A percentile compares a stretch with the other conserved stretches of the same genome.
These are phyloP conservation scores for Eilema sororculum DNA, from an alignment of 2,888 invertebrate species.

Conservation along the genomic window DNA sequence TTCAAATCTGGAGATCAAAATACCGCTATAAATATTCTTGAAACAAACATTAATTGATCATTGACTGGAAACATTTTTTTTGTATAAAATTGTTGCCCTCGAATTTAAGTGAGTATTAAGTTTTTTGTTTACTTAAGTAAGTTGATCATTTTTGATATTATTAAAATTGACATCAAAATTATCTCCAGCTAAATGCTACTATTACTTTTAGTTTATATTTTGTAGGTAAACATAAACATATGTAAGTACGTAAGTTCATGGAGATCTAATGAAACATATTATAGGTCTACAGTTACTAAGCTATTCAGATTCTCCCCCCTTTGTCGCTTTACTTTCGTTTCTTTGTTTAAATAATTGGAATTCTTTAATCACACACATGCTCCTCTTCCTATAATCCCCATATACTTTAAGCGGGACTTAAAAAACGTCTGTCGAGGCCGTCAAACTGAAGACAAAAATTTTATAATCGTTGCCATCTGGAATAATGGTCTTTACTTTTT, in stretches of 20 bases:
- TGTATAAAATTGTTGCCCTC: no score
- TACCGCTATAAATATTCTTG: background rate
- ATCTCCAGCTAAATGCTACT: no score
- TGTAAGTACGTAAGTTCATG: background rate
- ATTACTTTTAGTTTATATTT: no score
- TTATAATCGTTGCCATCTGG: background rate
- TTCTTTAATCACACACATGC: background rate
- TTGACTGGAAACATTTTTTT: no score
- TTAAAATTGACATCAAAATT: no score
- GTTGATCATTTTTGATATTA: no score
- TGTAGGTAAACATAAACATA: no score
- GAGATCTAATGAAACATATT: background rate
- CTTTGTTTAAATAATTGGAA: background rate
- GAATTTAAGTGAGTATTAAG: no score
- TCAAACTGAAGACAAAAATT: conserved; percentile 1
- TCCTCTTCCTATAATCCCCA: background rate
- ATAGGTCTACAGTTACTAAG: background rate
- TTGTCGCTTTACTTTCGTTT: background rate
- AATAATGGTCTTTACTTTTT: background rate
- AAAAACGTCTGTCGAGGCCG: background rate
- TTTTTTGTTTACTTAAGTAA: no score
- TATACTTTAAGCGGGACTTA: background rate
- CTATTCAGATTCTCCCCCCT: background rate
- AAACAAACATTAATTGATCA: no score
- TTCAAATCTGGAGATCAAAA: background rate